Base-by-base conservation (phyloP, 2,113 vertebrate genomes). In the Hemibagrus wyckioides region DNA sequence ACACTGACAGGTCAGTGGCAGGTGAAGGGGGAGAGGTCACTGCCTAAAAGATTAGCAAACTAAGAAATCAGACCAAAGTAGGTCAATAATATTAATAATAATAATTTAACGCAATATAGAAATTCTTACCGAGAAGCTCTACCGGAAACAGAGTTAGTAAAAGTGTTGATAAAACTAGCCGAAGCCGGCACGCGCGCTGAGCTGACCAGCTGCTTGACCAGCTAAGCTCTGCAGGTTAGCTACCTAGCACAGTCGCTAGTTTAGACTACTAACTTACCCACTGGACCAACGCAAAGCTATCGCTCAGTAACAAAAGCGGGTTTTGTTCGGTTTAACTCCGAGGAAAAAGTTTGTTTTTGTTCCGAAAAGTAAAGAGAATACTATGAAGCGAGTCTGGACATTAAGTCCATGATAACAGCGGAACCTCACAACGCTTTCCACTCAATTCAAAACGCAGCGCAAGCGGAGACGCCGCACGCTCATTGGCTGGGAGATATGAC, bases 401-500 rank as follows among this genome's bases (percentile, higher is more conserved):
- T 80, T 79, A 87, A 73, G 15, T 76, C 84, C 90, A 90, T 90
- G 7, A 57, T 90, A 80, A 57, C 25, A 17, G 9, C 50, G 33
- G 13, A 41, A 84, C 67, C 17, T 48, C 80, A 14, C 65, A 30
- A 17, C 79, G 80, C n/a, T 71, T 25, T 44, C 61, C 36, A 85
- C 83, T 84, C 73, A 71, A 93, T 96, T 96, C 95, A 96, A 96
- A 96, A 94, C 91, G 91, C 21, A 85, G 75, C 83, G 89, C 93
- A 69, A 92, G 93, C 89, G 89, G 82, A 85, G 48, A 25, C 0
- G 50, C 54, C 5, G 65, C 69, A 71, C 54, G 61, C 77, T 93
- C 89, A 95, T 96, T 95, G 95, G 95, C 7, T 88, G 56, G 85
- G 21, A 65, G 23, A 0, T 41, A 28, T 41, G 69, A 71, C 33